Evolutionary conservation across 2,888 invertebrate species (phyloP).

Genomic region (Dimorphilus gyrociliatus): DNA sequence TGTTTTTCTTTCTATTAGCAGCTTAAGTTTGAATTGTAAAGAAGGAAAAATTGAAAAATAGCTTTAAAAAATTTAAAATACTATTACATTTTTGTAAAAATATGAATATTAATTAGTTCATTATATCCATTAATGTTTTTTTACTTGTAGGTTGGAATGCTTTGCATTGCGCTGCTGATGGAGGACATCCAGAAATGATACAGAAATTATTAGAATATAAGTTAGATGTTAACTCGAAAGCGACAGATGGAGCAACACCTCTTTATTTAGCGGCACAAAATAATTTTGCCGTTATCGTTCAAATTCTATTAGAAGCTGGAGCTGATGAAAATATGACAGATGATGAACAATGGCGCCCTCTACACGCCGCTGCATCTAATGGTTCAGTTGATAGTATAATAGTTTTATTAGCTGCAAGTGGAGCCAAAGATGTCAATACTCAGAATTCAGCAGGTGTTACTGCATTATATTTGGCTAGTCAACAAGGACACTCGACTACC

Average conservation of each 20-base stretch:
- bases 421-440: conserved; percentile 10
- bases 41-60: too few species aligned
- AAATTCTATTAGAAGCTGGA: conserved; percentile 3
- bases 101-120: too few species aligned
- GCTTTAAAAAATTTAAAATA: too few species aligned
- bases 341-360: too few species aligned
- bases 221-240: too few species aligned
- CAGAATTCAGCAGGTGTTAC: conserved; percentile 11
- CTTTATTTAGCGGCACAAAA: conserved; percentile 7
- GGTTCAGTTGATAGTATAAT: too few species aligned
- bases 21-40: conserved; percentile 7
- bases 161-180: conserved; percentile 5
- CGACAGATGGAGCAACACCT: too few species aligned
- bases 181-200: conserved; percentile 6
- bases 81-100: too few species aligned
- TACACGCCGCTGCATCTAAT: too few species aligned
- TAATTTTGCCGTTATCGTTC: conserved; percentile 4
- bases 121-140: too few species aligned
- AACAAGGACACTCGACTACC: conserved; percentile 7
- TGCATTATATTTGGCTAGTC: conserved; percentile 10
- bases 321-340: conserved; percentile 4
- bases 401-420: too few species aligned
- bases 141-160: conserved; percentile 8
- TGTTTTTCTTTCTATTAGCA: too few species aligned
- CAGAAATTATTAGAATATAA: conserved; percentile 6